Conservation (phyloP, 2,888 invertebrate genomes). For the Tetragnatha montana region DNA sequence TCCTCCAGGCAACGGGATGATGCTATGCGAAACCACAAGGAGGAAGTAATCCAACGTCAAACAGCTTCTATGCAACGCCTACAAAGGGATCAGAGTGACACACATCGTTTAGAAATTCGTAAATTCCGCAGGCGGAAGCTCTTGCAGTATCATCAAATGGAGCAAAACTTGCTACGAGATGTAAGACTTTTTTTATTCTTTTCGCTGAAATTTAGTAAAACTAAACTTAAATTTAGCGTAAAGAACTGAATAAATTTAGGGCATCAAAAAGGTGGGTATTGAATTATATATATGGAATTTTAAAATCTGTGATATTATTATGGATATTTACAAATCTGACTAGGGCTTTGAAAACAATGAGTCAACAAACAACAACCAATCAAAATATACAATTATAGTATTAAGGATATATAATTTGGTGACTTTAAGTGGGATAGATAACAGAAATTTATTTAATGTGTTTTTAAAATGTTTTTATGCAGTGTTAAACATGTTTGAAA, state of each 20-base stretch:
- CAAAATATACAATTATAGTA: no score
- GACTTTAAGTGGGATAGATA: no score
- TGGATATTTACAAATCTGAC: no score
- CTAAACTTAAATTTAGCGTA: neutral
- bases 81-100: conserved; percentile 90
- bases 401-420: no score
- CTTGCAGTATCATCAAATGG: conserved; percentile 88
- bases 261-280: neutral
- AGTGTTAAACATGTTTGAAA: no score
- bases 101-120: conserved; percentile 92
- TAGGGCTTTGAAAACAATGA: no score
- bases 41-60: conserved; percentile 73
- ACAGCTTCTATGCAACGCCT: conserved; percentile 92
- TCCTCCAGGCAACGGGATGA: conserved; percentile 93
- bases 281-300: no score
- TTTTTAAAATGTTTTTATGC: no score
- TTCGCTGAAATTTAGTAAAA: neutral
- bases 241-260: neutral
- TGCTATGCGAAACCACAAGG: conserved; percentile 84
- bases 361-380: no score
- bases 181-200: conserved; percentile 77
- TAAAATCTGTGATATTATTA: no score
- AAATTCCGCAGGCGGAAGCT: conserved; percentile 94
- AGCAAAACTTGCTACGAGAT: conserved; percentile 92
- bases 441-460: no score